Evolutionary conservation across 2,113 vertebrate species (phyloP).

Genomic region (Alosa alosa): DNA sequence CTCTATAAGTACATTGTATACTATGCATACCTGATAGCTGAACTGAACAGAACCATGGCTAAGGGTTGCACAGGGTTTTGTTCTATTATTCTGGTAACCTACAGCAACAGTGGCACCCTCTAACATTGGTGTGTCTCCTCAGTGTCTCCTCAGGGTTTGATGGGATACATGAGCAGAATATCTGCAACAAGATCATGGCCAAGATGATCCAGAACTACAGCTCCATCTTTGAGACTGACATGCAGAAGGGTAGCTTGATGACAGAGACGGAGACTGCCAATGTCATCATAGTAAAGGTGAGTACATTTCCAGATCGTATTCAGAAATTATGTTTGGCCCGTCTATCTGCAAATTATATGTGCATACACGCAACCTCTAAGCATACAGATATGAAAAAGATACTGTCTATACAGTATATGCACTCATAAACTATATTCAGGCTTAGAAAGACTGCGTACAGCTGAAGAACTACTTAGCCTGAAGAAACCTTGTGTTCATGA

Average conservation of each 20-base stretch:
- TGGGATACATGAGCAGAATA: conserved; percentile 83
- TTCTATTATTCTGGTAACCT: not conserved
- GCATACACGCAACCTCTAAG: not conserved
- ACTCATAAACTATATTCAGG: too few relatives aligned
- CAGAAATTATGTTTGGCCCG: not conserved
- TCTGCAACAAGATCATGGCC: conserved; percentile 89
- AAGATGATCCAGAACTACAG: conserved; percentile 83
- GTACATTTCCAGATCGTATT: conserved; percentile 45
- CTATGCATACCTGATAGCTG: too few relatives aligned
- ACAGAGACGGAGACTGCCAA: conserved; percentile 60
- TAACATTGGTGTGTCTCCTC: conserved; percentile 45
- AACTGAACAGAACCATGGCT: too few relatives aligned
- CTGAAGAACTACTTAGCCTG: not conserved
- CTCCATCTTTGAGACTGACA: conserved; percentile 74
- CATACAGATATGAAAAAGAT: not conserved
- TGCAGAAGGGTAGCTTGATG: conserved; percentile 50
- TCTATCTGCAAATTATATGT: not conserved
- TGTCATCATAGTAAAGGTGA: conserved; percentile 80
- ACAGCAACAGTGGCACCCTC: not conserved
- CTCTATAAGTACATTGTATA: too few relatives aligned
- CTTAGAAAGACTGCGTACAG: too few relatives aligned
- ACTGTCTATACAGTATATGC: too few relatives aligned
- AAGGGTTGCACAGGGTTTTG: too few relatives aligned
- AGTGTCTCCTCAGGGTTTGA: conserved; percentile 84
- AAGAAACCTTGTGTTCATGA: too few relatives aligned